Percentiles rank a stretch among this genome's conserved stretches.
Evolutionary conservation across 1,140 invertebrate species (phyloP).

Genomic region (Macrotrachela quadricornifera): DNA sequence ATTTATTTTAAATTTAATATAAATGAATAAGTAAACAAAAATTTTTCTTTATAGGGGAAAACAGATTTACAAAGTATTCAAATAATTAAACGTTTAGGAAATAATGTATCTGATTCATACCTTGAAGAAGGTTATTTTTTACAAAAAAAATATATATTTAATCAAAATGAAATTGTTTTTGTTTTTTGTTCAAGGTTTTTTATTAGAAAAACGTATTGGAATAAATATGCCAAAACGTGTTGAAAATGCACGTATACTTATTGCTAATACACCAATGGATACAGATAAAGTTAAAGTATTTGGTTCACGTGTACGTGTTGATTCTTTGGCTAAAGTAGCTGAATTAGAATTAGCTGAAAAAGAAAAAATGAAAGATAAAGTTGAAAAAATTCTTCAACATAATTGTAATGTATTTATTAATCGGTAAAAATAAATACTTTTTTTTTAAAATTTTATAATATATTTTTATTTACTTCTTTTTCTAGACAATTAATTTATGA

Average conservation of each 20-base stretch:
- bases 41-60: too few relatives aligned
- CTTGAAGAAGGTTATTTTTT: conserved; percentile 59
- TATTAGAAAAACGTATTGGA: conserved; percentile 85
- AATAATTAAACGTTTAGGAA: conserved; percentile 86
- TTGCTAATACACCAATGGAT: conserved; percentile 99
- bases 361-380: conserved; percentile 99
- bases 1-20: background rate
- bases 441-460: conserved; percentile 22
- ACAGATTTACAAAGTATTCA: conserved; percentile 87
- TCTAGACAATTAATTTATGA: conserved; percentile 82
- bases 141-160: background rate
- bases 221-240: conserved; percentile 62
- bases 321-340: conserved; percentile 90
- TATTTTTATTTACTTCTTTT: conserved; percentile 29
- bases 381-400: conserved; percentile 82
- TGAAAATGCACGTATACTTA: conserved; percentile 80
- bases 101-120: conserved; percentile 74
- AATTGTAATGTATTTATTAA: conserved; percentile 98
- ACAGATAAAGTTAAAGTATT: conserved; percentile 98
- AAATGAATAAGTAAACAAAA: conserved; percentile 12
- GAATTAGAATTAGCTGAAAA: conserved; percentile 92
- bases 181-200: too few relatives aligned
- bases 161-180: conserved; percentile 13
- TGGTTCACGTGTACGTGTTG: conserved; percentile 84
- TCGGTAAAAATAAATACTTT: too few relatives aligned